Evolutionary conservation across 2,888 invertebrate genomes (phyloP), one percentile per base, ranked within the genome.

Genomic region (Hedychridium roseum): DNA sequence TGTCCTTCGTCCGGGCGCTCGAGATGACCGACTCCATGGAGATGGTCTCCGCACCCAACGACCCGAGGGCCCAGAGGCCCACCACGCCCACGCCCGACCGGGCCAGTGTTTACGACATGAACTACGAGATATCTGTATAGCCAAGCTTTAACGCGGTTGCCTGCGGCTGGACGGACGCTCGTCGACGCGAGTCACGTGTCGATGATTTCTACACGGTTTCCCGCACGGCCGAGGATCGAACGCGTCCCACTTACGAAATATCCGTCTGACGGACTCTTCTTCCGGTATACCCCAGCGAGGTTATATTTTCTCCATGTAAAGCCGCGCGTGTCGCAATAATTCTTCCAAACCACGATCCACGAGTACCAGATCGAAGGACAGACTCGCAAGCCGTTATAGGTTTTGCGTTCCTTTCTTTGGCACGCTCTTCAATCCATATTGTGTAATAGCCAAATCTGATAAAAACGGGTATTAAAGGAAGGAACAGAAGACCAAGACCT

Each of bases 91-190:
- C 90, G 11, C 90, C 92, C 38, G 92, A 93, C 80, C 88, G 93
- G 70, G 89, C 91, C 70, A 92, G 92, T 80, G 91, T 93, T 63
- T 94, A 94, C 81, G 94, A 94, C 80, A 92, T 92, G 89, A 94
- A 93, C 84, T 94, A 94, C 81, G 94, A 94, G 82, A 94, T 94
- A 83, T 93, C 93, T 66, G 94, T 94, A 85, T 94, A 91, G 91
- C 82, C 74, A 66, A 73, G 59, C 64, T 67, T 68, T 53, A n/a
- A n/a, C n/a, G 54, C 60, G 59, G 59, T 72, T 72, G 71, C 65
- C 50, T 68, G 66, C 51, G 62, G 70, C 57, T 72, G 71, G 71
- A 64, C 71, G 72, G 74, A 73, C 70, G 75, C 68, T 47, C 66
- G 55, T 60, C 60, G 57, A 51, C 44, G 17, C 41, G 35, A 14